These are phyloP conservation scores for Megastigmus dorsalis DNA, from an alignment of 2,888 invertebrate species.

Conservation along the genomic window DNA sequence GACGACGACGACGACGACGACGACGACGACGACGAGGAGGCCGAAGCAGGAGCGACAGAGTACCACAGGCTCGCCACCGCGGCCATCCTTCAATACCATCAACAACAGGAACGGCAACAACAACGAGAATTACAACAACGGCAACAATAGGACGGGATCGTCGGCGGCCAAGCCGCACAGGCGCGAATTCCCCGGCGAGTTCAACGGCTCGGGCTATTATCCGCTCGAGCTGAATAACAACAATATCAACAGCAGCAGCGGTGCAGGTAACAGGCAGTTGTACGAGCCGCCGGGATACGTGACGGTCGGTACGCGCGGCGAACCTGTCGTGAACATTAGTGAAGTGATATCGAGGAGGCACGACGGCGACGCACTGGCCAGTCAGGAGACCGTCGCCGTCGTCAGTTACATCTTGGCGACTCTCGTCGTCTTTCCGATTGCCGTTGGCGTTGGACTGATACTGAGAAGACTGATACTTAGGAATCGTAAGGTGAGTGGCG, in stretches of 20 bases:
- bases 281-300: constrained; percentile 64
- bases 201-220: constrained; percentile 63
- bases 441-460: constrained; percentile 73
- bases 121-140: constrained; percentile 55
- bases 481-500: constrained; percentile 71
- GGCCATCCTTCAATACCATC: too few species aligned
- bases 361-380: constrained; percentile 68
- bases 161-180: constrained; percentile 57
- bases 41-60: constrained; percentile 58
- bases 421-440: constrained; percentile 74
- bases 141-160: constrained; percentile 56
- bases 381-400: constrained; percentile 72
- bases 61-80: constrained; percentile 44
- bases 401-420: constrained; percentile 74
- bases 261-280: constrained; percentile 62
- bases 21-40: constrained; percentile 33
- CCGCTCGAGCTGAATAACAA: constrained; percentile 57
- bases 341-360: constrained; percentile 71
- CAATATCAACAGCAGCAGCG: constrained; percentile 42
- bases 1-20: constrained; percentile 14
- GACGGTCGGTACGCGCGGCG: constrained; percentile 59
- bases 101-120: constrained; percentile 43
- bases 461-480: constrained; percentile 74
- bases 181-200: constrained; percentile 63
- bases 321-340: constrained; percentile 66